phyloP scores from a whole-genome alignment of 23 tunicate species.

The Ciona savignyi region DNA sequence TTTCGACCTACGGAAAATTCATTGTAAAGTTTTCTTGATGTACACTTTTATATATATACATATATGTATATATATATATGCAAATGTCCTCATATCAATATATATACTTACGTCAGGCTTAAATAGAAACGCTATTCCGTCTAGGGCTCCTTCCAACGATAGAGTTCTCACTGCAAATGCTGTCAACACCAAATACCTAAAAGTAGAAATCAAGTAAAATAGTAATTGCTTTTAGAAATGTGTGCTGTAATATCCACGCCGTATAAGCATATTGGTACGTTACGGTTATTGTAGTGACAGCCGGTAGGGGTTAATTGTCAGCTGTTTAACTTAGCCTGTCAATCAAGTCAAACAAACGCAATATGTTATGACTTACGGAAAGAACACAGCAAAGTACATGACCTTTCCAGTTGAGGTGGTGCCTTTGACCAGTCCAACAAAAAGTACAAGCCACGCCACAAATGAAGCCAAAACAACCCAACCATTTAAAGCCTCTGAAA shows the following conservation, averaged over 20 bases:
- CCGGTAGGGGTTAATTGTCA: not conserved
- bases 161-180: slow-evolving; percentile 55
- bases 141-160: slow-evolving; percentile 41
- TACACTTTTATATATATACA: not conserved
- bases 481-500: slow-evolving; percentile 16
- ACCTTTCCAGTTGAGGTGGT: slow-evolving; percentile 53
- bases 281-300: not conserved
- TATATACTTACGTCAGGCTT: slow-evolving; percentile 38
- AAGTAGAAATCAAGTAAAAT: not conserved
- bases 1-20: not conserved
- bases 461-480: slow-evolving; percentile 22
- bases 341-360: not conserved
- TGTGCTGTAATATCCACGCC: no score
- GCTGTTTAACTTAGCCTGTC: no score
- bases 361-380: slow-evolving; percentile 19
- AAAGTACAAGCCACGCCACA: slow-evolving; percentile 39
- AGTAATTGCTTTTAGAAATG: not conserved
- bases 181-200: slow-evolving; percentile 32
- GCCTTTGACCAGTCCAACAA: slow-evolving; percentile 43
- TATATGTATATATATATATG: not conserved
- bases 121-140: slow-evolving; percentile 48
- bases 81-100: not conserved
- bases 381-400: slow-evolving; percentile 28
- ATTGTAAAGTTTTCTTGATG: not conserved
- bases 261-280: no score